phyloP scores from a whole-genome alignment of 2,113 vertebrate species.

The Rhinolophus sinicus region DNA sequence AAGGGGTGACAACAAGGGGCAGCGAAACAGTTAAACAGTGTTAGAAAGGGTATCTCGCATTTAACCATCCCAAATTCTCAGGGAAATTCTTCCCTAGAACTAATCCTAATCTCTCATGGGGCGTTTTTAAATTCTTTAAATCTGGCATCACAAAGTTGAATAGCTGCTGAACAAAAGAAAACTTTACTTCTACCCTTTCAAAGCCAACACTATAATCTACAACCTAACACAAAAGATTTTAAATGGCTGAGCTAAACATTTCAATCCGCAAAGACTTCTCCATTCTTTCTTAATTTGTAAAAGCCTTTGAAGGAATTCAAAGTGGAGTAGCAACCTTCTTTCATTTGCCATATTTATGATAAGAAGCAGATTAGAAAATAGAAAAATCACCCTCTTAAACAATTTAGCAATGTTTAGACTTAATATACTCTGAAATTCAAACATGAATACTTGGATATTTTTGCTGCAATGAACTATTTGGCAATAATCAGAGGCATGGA shows the following conservation, averaged over 20 bases:
- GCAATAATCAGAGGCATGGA: neutral
- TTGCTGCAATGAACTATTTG: neutral
- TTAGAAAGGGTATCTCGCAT: neutral
- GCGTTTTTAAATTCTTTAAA: neutral
- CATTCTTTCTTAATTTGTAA: neutral
- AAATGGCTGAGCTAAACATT: conserved; percentile 9
- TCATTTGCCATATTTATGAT: neutral
- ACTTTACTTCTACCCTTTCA: neutral
- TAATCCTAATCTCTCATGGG: neutral
- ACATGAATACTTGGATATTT: neutral
- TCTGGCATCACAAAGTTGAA: neutral
- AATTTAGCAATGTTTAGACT: neutral
- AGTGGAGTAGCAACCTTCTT: neutral
- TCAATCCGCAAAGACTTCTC: neutral
- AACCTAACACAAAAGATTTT: neutral
- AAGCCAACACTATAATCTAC: neutral
- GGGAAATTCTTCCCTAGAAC: neutral
- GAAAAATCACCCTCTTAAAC: neutral
- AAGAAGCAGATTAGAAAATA: neutral
- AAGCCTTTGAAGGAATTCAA: neutral
- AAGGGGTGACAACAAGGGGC: neutral
- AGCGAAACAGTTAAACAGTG: neutral
- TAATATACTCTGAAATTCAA: neutral
- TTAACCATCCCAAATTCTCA: neutral
- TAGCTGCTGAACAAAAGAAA: neutral